Evolutionary conservation across 1,140 invertebrate species (phyloP).

Genomic region (Nylanderia fulva): DNA sequence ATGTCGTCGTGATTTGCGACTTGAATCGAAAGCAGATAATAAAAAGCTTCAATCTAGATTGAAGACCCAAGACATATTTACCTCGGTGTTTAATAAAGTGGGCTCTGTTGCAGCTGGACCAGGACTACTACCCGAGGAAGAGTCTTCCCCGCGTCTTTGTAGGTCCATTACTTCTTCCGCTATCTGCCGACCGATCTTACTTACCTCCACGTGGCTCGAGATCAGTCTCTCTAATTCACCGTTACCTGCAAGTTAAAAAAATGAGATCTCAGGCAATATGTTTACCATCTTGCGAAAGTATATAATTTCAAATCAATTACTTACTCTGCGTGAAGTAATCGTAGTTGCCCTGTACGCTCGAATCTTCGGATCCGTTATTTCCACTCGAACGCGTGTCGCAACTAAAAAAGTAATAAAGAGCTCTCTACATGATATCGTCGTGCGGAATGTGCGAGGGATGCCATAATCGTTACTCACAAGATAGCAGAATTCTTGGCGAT

Average conservation of each 20-base stretch:
- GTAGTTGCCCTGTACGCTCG: slow-evolving; percentile 86
- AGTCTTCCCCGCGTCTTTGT: slow-evolving; percentile 86
- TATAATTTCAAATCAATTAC: slow-evolving; percentile 58
- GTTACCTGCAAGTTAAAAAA: slow-evolving; percentile 75
- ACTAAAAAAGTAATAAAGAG: slow-evolving; percentile 78
- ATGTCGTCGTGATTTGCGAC: slow-evolving; percentile 71
- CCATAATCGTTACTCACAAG: slow-evolving; percentile 84
- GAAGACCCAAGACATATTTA: slow-evolving; percentile 63
- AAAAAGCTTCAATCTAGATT: neutral
- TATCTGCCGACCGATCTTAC: slow-evolving; percentile 92
- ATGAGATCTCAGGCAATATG: neutral
- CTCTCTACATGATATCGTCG: neutral
- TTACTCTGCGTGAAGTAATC: slow-evolving; percentile 88
- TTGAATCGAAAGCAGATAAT: slow-evolving; percentile 12
- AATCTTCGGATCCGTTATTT: slow-evolving; percentile 85
- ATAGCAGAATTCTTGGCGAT: slow-evolving; percentile 94
- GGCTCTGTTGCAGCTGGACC: slow-evolving; percentile 79
- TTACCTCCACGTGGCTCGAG: slow-evolving; percentile 91
- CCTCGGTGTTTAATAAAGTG: slow-evolving; percentile 79
- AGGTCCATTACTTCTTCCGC: slow-evolving; percentile 90
- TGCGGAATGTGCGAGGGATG: neutral
- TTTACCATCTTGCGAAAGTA: neutral
- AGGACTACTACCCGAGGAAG: slow-evolving; percentile 85
- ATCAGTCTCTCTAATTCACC: slow-evolving; percentile 90
- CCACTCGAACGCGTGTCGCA: slow-evolving; percentile 86